Base-by-base conservation (phyloP, 2,113 vertebrate genomes). In the Phainopepla nitens region DNA sequence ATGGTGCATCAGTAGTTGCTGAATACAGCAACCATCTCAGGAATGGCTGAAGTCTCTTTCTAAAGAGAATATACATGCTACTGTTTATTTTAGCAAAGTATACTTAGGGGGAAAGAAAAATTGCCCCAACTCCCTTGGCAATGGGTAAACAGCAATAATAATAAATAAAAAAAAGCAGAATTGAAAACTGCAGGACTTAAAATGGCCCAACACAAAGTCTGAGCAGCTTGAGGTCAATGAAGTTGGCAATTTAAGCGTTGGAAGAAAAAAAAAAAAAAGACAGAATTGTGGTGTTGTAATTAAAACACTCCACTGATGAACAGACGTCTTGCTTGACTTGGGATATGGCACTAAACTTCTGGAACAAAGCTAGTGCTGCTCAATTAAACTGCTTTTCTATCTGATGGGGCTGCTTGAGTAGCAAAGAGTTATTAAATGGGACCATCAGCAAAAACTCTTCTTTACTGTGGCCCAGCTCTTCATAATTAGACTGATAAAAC, bases 181-280 rank as follows among this genome's bases (percentile, higher is more conserved):
- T 19, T 23, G n/a, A 42, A 85, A 94, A 56, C n/a, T 24, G 8
- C 3, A 54, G 23, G 18, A 50, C 5, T 41, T 49, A 19, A 58
- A 90, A 80, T 18, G 6, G 15, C 6, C 14, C 51, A 62, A 61
- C 7, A n/a, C 19, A n/a, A 89, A 64, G 9, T 27, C n/a, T 61
- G 20, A 82, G 42, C 41, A 90, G 36, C 58, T 33, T 24, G 49
- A 93, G 35, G 50, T 72, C 70, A 85, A 14, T 19, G 58, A 82
- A 62, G 27, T 18, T 28, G 70, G 45, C 0, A 6, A 81, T 41
- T 22, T 25, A 42, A 39, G 21, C 0, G 0, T 31, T 66, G 45
- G n/a, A 75, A 68, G 28, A 28, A 39, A 71, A 87, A 47, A 65
- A n/a, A 22, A 15, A 36, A 42, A 31, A 44, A 28, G 39, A 24